Base-by-base conservation (phyloP, 2,797 vertebrate genomes). In the Setipinna tenuifilis region DNA sequence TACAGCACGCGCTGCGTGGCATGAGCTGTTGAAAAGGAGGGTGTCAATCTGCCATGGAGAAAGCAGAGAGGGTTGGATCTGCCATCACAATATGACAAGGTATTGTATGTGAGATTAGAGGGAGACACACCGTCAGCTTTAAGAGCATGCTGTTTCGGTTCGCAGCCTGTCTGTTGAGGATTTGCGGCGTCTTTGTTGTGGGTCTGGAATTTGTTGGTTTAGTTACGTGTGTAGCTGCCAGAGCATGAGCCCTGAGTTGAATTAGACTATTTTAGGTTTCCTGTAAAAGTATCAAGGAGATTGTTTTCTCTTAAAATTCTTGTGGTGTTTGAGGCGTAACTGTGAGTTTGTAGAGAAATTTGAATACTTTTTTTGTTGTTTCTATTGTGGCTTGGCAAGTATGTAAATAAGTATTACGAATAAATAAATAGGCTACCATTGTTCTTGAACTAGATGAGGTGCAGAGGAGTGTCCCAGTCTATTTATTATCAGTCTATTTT, bases 1-100 rank as follows among this genome's bases (percentile, higher is more conserved):
- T 41, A 21, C 41, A 78, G 17, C 35, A 21, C 71, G 31, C 17
- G 19, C 35, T 78, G 31, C 44, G 71, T 44, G 71, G 71, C 35
- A 44, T 44, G 71, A 44, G 71, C 35, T 78, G 71, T 78, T 78
- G 35, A 44, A 35, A 23, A 25, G 25, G 82, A 84, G 46, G 84
- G 46, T 82, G 35, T 14, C 7, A 23, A 16, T 59, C 59, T 75
- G 31, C 59, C 41, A 59, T 28, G 85, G 57, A 84, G n/a, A 44
- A 50, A 81, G 25, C 61, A 82, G 82, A 23, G 46, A 85, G 62
- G 82, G 35, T 48, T 0, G 84, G 84, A 85, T 61, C 17, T 81
- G 78, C 78, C 82, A 10, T 1, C 68, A 46, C 85, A 90, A 80
- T 82, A 90, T 88, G 89, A 91, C 28, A 87, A 89, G 90, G 90